Base-by-base conservation (phyloP, 1,140 invertebrate genomes). In the Lethrus apterus region DNA sequence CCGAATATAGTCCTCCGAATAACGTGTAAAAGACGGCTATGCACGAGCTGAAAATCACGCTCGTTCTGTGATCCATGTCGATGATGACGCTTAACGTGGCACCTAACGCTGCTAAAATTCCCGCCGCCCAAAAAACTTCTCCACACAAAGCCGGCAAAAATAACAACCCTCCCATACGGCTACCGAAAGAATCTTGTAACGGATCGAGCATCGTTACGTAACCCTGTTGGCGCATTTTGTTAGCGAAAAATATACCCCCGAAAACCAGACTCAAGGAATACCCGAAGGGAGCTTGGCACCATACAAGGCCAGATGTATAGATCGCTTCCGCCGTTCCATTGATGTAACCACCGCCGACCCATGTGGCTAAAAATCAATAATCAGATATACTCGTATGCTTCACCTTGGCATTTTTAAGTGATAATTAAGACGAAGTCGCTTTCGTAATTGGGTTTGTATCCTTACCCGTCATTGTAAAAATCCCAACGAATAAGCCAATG, bases 121-220 rank as follows among this genome's bases (percentile, higher is more conserved):
- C 63, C 4, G 64, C 64, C 5, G 64, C 63, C 63, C 63, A 64
- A 30, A 65, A 65, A 11, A 64, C 64, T 70, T 99, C 96, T 1
- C 96, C 96, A 51, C 93, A 87, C 0, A 99, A 78, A 1, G 96
- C 95, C 19, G 96, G 95, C 55, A 99, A 73, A 66, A 97, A 98
- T 33, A 99, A 75, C 14, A 98, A 70, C 0, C 93, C 95, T 17
- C 95, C 94, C 90, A 98, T 98, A 50, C 93, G 76, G 64, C 91
- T 86, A 7, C 96, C 96, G 67, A 96, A 98, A 15, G 86, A 85
- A 59, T 93, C 87, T 71, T 96, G 92, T 55, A 99, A 83, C 1
- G 95, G 95, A 73, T 99, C 96, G 70, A 99, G 68, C 95, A 99
- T 98, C 5, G 96, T 99, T 30, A 98, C 84, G 71, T 98, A 98